Conservation (phyloP, 2,797 vertebrate species). For the Hippocampus kuda region DNA sequence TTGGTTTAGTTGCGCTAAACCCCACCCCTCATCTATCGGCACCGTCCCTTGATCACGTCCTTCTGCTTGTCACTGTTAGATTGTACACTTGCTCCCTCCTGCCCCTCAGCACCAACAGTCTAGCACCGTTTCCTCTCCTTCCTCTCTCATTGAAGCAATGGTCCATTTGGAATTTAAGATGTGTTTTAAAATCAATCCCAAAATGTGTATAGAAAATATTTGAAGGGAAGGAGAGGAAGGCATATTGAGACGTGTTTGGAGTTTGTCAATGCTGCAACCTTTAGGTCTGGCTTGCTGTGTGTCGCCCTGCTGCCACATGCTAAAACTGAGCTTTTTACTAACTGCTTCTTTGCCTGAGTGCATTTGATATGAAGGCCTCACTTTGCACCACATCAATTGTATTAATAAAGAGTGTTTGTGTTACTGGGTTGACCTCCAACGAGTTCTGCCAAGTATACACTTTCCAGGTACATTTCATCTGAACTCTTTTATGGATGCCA, state of each 20-base stretch:
- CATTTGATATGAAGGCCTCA: neutral
- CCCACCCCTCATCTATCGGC: conserved; percentile 39
- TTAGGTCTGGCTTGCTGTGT: conserved; percentile 15
- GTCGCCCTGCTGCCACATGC: conserved; percentile 6
- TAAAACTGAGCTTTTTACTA: conserved; percentile 3
- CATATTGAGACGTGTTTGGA: conserved; percentile 40
- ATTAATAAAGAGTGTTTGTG: conserved; percentile 3
- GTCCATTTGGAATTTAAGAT: neutral
- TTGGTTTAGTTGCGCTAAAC: conserved; percentile 61
- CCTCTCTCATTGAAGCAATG: conserved; percentile 11
- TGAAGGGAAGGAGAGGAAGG: conserved; percentile 33
- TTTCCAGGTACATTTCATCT: neutral
- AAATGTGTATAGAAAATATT: neutral
- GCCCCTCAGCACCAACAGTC: conserved; percentile 41
- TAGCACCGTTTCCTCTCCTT: conserved; percentile 40
- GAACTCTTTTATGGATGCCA: neutral
- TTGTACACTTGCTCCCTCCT: conserved; percentile 21
- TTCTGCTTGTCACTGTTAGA: conserved; percentile 22
- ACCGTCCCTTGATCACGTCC: conserved; percentile 40
- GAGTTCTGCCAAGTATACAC: neutral
- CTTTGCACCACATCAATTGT: conserved; percentile 2
- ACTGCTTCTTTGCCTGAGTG: conserved; percentile 5
- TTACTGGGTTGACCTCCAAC: neutral
- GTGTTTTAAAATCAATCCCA: conserved; percentile 1
- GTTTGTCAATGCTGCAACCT: conserved; percentile 41